Percentiles rank a stretch among this genome's conserved stretches.
Conservation (phyloP, 2,888 invertebrate genomes). For the Ormia ochracea region DNA sequence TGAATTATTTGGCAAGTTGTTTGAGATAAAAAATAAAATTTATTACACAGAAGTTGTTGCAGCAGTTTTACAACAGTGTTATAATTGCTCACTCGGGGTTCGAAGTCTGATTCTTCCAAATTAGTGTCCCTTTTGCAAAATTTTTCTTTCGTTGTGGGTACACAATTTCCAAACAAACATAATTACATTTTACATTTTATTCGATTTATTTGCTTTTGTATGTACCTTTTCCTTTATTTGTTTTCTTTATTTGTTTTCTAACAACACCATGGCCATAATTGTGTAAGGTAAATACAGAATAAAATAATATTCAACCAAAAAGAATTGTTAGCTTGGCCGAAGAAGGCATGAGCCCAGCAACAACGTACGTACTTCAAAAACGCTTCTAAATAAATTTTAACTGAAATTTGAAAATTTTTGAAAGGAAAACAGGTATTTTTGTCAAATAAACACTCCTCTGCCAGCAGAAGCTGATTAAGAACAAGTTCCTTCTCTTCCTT, state of each 20-base stretch:
- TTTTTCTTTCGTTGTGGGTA: no score
- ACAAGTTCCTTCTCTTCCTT: conserved; percentile 45
- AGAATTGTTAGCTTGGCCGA: conserved; percentile 28
- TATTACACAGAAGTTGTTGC: no score
- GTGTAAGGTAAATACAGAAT: conserved; percentile 30
- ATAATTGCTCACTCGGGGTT: no score
- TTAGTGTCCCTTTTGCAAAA: no score
- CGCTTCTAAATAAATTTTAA: conserved; percentile 2
- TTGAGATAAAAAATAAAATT: no score
- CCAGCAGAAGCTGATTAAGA: conserved; percentile 15
- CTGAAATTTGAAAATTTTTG: conserved; percentile 48
- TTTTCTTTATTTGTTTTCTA: conserved; percentile 17
- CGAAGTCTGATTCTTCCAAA: no score
- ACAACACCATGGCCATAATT: conserved; percentile 36
- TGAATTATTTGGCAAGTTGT: no score
- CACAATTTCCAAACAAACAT: no score
- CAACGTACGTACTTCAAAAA: not conserved
- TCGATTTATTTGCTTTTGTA: not conserved
- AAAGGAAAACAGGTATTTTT: conserved; percentile 60
- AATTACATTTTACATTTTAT: not conserved
- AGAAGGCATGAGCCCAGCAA: not conserved
- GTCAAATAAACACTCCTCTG: not conserved
- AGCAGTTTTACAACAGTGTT: no score
- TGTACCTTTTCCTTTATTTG: conserved; percentile 25
- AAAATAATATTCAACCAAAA: not conserved